Evolutionary conservation across 2,113 vertebrate species (phyloP), one percentile per base, ranked within the genome.

Genomic region (Phasianus colchicus): DNA sequence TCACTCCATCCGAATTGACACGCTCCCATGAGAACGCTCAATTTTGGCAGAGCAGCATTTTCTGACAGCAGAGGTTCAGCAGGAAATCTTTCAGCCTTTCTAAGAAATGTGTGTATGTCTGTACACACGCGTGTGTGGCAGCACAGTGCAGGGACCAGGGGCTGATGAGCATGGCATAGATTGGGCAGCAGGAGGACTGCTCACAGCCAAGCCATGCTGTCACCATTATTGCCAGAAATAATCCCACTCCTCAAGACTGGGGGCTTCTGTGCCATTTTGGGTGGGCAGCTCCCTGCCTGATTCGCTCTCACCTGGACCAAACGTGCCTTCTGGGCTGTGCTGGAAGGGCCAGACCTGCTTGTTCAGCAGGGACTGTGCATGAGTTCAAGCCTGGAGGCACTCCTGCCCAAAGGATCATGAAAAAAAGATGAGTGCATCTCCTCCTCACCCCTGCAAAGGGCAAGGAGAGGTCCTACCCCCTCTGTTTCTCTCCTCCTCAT

Each of bases 51-150:
- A 83, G 82, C 32, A 83, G 64, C 3, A 0, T 91, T 95, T 92
- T 89, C 71, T 92, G 89, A 86, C 91, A 94, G 89, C 32, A 86
- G 64, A 79, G 32, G 22, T 71, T 48, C 42, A 79, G 78, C 45
- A 89, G 75, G 60, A 64, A 71, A 77, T 60, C 73, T 71, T 83
- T 75, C 54, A 85, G 0, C 45, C 45, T 60, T 79, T 36, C 75
- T 76, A 42, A 67, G 58, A 34, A 22, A 5, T 2, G 11, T 47
- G 50, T 13, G 6, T 77, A 71, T 83, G 21, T 52, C 80, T 67
- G 38, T 43, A 17, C 11, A 6, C 2, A 63, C 55, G 38, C 4
- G 20, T 36, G 70, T 29, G n/a, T 40, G 30, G 67, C 71, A 71
- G 55, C 42, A 47, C 38, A 38, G 52, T 57, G 20, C 91, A 84